Evolutionary conservation across 92 coral and sea anemone species (phyloP).

Genomic region (Bergia puertoricense): DNA sequence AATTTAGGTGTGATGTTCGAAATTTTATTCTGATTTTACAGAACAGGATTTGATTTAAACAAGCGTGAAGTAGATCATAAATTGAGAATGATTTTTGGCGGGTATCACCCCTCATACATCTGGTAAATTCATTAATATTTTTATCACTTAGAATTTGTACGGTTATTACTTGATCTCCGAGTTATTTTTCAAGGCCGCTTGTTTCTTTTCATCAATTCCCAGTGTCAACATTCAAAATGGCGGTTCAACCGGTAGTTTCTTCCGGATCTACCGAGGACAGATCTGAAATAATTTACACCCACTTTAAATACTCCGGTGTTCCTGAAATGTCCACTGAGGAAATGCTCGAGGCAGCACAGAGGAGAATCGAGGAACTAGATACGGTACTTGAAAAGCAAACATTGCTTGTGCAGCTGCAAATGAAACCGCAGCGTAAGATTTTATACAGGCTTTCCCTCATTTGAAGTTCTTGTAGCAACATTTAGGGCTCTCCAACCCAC

Average conservation of each 20-base stretch:
- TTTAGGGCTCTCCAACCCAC: conserved; percentile 15
- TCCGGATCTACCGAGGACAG: background rate
- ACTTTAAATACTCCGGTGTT: conserved; percentile 7
- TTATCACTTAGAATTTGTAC: background rate
- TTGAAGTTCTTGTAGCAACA: background rate
- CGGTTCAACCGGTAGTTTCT: background rate
- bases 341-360: conserved; percentile 18
- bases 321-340: background rate
- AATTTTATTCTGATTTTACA: too few species aligned
- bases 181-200: too few species aligned
- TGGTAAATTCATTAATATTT: background rate
- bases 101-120: too few species aligned
- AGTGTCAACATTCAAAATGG: too few species aligned
- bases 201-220: too few species aligned
- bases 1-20: too few species aligned
- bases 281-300: background rate
- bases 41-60: too few species aligned
- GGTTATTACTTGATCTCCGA: background rate
- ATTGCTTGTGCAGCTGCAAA: background rate
- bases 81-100: too few species aligned
- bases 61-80: too few species aligned
- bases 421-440: background rate
- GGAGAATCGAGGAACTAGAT: conserved; percentile 7
- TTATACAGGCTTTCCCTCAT: conserved; percentile 13
- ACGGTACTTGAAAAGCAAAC: background rate